phyloP scores from a whole-genome alignment of 2,797 vertebrate genomes.

The Sarcoramphus papa region DNA sequence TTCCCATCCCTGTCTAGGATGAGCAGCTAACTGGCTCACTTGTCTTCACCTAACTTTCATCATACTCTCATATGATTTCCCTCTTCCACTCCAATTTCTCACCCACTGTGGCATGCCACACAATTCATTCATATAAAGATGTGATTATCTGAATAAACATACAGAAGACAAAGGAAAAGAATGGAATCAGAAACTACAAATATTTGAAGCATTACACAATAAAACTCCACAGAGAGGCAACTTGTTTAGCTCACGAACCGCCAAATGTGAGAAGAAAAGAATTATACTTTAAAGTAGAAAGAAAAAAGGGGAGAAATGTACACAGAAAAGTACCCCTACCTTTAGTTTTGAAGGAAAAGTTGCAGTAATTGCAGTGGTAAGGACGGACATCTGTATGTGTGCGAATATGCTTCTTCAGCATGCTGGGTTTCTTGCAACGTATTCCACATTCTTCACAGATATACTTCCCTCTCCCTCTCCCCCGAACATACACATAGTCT shows the following conservation, averaged over 20 bases:
- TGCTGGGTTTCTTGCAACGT: slow-evolving; percentile 98
- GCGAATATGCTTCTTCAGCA: slow-evolving; percentile 98
- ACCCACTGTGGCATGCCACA: neutral
- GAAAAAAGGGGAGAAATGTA: neutral
- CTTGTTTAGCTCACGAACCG: neutral
- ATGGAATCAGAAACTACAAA: neutral
- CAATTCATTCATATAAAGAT: neutral
- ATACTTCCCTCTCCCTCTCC: slow-evolving; percentile 95
- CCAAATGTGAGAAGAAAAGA: neutral
- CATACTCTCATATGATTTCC: neutral
- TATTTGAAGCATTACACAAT: neutral
- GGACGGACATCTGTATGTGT: slow-evolving; percentile 97
- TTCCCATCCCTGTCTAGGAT: neutral
- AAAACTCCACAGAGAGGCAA: neutral
- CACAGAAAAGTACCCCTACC: slow-evolving; percentile 69
- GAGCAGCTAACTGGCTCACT: neutral
- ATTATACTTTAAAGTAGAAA: neutral
- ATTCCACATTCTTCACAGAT: slow-evolving; percentile 99
- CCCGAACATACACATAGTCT: slow-evolving; percentile 96
- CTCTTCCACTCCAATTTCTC: neutral
- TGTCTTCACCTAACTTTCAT: neutral
- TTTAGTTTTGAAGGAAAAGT: slow-evolving; percentile 99
- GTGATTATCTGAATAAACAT: neutral
- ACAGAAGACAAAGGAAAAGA: neutral
- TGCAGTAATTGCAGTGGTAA: slow-evolving; percentile 96